Conservation (phyloP, 2,797 vertebrate genomes). For the Chelmon rostratus region DNA sequence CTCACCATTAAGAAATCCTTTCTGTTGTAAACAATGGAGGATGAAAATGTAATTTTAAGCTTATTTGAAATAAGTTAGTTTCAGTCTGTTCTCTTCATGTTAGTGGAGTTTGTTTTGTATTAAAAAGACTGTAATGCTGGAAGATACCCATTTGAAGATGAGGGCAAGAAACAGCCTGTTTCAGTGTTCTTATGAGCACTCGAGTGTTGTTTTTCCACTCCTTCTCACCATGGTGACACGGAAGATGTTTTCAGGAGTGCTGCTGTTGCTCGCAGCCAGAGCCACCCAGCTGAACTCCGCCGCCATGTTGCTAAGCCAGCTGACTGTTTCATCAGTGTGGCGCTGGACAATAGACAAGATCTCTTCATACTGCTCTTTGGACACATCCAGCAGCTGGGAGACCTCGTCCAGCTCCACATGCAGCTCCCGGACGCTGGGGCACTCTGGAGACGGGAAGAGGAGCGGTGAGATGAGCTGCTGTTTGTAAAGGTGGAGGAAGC, state of each 20-base stretch:
- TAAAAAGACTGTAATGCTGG: too few relatives aligned
- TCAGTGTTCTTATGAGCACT: too few relatives aligned
- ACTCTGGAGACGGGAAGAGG: conserved; percentile 81
- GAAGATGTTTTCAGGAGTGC: conserved; percentile 83
- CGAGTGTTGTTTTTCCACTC: too few relatives aligned
- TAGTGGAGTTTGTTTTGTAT: not conserved
- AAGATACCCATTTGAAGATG: not conserved
- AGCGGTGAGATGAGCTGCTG: not conserved
- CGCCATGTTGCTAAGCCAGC: conserved; percentile 89
- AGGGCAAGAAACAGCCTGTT: too few relatives aligned
- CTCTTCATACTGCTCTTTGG: conserved; percentile 90
- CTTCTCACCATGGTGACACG: conserved; percentile 88
- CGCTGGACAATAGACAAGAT: conserved; percentile 88
- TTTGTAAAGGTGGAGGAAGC: not conserved
- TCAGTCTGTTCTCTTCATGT: not conserved
- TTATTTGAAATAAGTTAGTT: too few relatives aligned
- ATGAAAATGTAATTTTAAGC: too few relatives aligned
- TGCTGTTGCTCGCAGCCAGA: conserved; percentile 80
- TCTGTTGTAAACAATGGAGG: not conserved
- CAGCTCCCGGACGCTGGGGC: conserved; percentile 89
- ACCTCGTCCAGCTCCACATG: conserved; percentile 89
- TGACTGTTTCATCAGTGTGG: conserved; percentile 89
- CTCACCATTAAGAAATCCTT: too few relatives aligned
- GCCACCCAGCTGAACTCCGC: conserved; percentile 92
- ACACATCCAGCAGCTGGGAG: conserved; percentile 88